Percentiles rank a stretch among this genome's conserved stretches.
phyloP scores from a whole-genome alignment of 2,797 vertebrate genomes.

The Falco columbarius region DNA sequence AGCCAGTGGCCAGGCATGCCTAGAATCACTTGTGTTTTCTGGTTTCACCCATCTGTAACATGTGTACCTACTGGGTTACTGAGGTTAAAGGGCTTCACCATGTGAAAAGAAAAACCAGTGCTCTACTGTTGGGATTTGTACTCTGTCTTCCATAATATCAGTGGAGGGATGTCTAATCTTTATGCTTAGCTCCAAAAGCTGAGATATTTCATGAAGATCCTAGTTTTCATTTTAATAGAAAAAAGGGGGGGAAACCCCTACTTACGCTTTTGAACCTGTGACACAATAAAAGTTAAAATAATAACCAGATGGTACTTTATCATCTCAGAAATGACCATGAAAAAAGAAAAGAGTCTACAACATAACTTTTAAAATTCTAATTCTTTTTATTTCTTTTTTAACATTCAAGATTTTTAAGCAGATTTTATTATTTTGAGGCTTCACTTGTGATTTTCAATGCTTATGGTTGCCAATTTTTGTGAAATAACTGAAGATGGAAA shows the following conservation, averaged over 20 bases:
- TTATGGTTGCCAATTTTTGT: neutral
- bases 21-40: neutral
- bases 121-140: neutral
- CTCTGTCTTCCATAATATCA: neutral
- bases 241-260: fast-evolving
- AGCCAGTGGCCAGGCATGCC: neutral
- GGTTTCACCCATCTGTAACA: neutral
- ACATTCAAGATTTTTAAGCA: neutral
- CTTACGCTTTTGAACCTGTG: neutral
- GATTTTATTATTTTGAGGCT: neutral
- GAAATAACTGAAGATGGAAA: neutral
- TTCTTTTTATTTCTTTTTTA: neutral
- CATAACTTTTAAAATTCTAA: neutral
- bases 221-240: neutral
- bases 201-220: neutral
- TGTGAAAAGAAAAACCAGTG: neutral
- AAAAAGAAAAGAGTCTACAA: neutral
- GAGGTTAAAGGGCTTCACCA: neutral
- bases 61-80: neutral
- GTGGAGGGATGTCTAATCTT: neutral
- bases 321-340: neutral
- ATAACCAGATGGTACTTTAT: neutral
- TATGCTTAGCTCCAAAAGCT: neutral
- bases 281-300: neutral
- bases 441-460: neutral